These are phyloP conservation scores for Gadus chalcogrammus DNA, from an alignment of 2,113 vertebrate genomes.

Conservation along the genomic window DNA sequence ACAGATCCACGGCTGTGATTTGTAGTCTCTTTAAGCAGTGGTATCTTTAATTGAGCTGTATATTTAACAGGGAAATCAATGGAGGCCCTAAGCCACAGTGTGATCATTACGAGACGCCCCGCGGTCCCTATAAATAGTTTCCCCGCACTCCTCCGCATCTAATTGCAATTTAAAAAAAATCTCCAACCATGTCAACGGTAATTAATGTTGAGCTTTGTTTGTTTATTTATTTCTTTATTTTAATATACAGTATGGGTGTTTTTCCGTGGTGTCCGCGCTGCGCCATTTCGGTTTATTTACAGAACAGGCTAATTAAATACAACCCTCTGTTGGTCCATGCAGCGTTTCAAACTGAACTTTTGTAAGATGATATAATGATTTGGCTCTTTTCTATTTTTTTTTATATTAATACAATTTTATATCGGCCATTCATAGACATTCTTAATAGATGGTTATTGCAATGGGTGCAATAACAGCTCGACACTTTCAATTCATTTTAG, in stretches of 20 bases:
- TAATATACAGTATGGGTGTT: constrained; percentile 7
- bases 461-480: neutral
- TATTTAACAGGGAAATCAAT: constrained; percentile 75
- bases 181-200: constrained; percentile 48
- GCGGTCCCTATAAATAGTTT: constrained; percentile 67
- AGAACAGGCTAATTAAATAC: too few species aligned
- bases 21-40: constrained; percentile 66
- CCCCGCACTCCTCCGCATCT: constrained; percentile 48
- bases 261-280: neutral
- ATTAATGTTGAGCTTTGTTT: constrained; percentile 51
- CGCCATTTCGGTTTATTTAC: neutral
- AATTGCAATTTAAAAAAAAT: constrained; percentile 55
- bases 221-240: constrained; percentile 37
- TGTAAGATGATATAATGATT: too few species aligned
- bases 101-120: constrained; percentile 61
- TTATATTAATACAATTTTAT: too few species aligned
- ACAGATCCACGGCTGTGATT: constrained; percentile 36
- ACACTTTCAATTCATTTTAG: neutral
- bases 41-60: constrained; percentile 74
- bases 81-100: constrained; percentile 61
- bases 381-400: too few species aligned
- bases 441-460: too few species aligned
- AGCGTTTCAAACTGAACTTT: too few species aligned
- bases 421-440: too few species aligned
- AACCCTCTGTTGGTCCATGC: too few species aligned